Conservation (phyloP, 2,797 vertebrate species). For the Enoplosus armatus region DNA sequence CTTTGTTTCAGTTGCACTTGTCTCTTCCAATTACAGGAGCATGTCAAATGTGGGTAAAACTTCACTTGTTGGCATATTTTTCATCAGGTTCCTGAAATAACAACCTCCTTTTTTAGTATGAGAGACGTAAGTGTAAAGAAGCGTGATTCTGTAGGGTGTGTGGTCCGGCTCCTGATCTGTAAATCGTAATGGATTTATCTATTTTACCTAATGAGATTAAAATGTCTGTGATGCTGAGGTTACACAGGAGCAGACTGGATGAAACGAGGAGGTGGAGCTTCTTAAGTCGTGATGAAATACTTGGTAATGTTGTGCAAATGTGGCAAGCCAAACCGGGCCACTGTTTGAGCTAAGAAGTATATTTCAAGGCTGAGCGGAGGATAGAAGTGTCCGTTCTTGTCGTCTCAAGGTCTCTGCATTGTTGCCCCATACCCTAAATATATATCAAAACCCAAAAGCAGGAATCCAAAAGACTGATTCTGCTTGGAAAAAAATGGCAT, state of each 20-base stretch:
- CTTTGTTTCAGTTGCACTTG: conserved; percentile 42
- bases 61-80: conserved; percentile 39
- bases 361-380: conserved; percentile 11
- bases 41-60: conserved; percentile 20
- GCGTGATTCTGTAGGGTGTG: conserved; percentile 14
- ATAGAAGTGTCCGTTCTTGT: conserved; percentile 25
- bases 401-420: neutral
- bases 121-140: conserved; percentile 26
- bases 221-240: conserved; percentile 47
- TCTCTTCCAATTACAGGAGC: conserved; percentile 35
- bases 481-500: conserved; percentile 1
- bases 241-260: conserved; percentile 41
- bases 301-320: conserved; percentile 60
- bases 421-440: neutral
- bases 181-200: conserved; percentile 47
- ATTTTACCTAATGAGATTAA: conserved; percentile 67
- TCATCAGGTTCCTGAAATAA: conserved; percentile 37
- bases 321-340: conserved; percentile 17
- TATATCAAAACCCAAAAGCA: conserved; percentile 11
- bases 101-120: conserved; percentile 11
- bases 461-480: conserved; percentile 13
- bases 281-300: conserved; percentile 71
- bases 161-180: conserved; percentile 41
- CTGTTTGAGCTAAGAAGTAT: conserved; percentile 26
- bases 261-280: conserved; percentile 58